Evolutionary conservation across 1,140 invertebrate genomes (phyloP).

Genomic region (Mya arenaria): DNA sequence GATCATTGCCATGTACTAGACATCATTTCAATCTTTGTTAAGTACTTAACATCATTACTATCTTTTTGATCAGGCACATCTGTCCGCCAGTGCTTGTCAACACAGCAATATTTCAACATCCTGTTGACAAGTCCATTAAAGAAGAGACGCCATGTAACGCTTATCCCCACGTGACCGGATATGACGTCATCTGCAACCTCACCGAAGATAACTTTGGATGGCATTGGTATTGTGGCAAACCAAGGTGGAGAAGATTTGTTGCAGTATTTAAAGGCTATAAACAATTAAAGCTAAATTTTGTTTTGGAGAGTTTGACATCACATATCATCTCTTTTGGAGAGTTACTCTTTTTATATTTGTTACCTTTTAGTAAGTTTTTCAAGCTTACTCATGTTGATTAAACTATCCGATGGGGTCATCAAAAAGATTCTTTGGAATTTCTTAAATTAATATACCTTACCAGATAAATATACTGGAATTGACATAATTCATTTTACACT

Average conservation of each 20-base stretch:
- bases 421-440: neutral
- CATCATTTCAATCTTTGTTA: neutral
- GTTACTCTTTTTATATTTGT: too few relatives aligned
- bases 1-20: neutral
- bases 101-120: slow-evolving; percentile 39
- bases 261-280: neutral
- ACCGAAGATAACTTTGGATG: slow-evolving; percentile 50
- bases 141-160: slow-evolving; percentile 52
- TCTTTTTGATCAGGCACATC: slow-evolving; percentile 29
- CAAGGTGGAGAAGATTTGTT: neutral
- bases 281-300: neutral
- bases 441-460: too few relatives aligned
- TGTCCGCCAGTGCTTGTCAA: slow-evolving; percentile 45
- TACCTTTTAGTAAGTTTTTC: neutral
- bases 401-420: neutral
- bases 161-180: slow-evolving; percentile 41
- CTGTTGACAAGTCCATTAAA: neutral
- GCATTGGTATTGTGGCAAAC: slow-evolving; percentile 60
- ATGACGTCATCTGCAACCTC: slow-evolving; percentile 54
- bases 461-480: too few relatives aligned
- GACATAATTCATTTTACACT: too few relatives aligned
- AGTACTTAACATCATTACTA: neutral
- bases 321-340: too few relatives aligned
- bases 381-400: neutral
- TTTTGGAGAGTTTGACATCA: neutral